These are phyloP conservation scores for Zophobas atratus DNA, from an alignment of 1,140 invertebrate species.

Conservation along the genomic window DNA sequence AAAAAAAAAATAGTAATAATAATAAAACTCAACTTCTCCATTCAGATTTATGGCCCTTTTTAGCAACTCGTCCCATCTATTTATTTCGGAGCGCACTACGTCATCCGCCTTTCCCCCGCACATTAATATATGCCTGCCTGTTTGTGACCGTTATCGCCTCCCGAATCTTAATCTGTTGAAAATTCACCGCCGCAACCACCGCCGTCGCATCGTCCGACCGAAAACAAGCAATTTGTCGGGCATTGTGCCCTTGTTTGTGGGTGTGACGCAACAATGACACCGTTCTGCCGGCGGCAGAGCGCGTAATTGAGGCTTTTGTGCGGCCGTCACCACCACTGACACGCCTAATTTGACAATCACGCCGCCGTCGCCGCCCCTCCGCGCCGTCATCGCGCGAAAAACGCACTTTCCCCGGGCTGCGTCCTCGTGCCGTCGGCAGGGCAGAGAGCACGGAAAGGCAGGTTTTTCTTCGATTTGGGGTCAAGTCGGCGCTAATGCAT, in stretches of 20 bases:
- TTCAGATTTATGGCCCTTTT: no score
- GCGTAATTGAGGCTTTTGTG: conserved; percentile 67
- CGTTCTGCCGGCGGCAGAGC: conserved; percentile 62
- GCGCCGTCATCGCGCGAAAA: neutral
- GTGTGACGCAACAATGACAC: conserved; percentile 63
- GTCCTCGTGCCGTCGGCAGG: no score
- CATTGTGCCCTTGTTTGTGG: conserved; percentile 61
- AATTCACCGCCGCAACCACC: neutral
- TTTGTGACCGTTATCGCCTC: conserved; percentile 7
- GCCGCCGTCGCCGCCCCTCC: conserved; percentile 7
- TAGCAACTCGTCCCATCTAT: no score
- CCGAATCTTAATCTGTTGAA: conserved; percentile 14
- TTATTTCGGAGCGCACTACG: no score
- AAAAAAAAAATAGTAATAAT: no score
- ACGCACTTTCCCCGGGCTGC: no score
- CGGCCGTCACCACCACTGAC: conserved; percentile 64
- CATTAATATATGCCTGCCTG: neutral
- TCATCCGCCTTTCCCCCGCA: no score
- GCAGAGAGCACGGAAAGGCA: no score
- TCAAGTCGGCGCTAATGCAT: no score
- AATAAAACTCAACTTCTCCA: no score
- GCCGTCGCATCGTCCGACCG: conserved; percentile 13
- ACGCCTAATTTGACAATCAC: conserved; percentile 66
- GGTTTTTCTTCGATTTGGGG: no score
- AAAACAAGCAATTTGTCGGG: conserved; percentile 59